Evolutionary conservation across 2,797 vertebrate genomes (phyloP).

Genomic region (Apogon hyalosoma): DNA sequence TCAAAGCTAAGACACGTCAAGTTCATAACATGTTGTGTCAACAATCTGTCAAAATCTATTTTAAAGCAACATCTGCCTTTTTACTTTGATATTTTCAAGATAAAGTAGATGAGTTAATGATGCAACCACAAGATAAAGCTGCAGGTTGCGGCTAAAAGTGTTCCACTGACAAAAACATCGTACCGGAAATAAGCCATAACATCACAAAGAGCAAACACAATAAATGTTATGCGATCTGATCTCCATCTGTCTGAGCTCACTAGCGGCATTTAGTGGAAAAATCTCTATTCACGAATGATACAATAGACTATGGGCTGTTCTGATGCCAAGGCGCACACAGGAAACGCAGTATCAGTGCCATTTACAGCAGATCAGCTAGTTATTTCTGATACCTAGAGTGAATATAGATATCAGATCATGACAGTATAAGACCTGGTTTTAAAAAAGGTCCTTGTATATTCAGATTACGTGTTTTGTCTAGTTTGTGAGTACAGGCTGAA

Average conservation of each 20-base stretch:
- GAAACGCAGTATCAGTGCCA: slow-evolving; percentile 4
- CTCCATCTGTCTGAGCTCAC: neutral
- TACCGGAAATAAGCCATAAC: neutral
- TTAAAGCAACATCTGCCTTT: too few relatives aligned
- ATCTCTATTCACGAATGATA: slow-evolving; percentile 23
- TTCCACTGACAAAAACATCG: neutral
- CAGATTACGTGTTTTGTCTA: too few relatives aligned
- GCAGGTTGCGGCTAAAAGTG: neutral
- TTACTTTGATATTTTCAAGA: too few relatives aligned
- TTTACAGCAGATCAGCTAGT: neutral
- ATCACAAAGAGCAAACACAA: neutral
- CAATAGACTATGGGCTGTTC: slow-evolving; percentile 33
- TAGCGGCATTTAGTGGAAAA: slow-evolving; percentile 3
- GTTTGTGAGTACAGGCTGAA: too few relatives aligned
- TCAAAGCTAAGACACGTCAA: too few relatives aligned
- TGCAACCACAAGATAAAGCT: neutral
- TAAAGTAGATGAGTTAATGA: neutral
- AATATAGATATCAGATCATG: slow-evolving; percentile 1
- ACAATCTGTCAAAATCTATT: too few relatives aligned
- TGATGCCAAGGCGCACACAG: slow-evolving; percentile 10
- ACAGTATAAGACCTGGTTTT: neutral
- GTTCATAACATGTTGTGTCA: too few relatives aligned
- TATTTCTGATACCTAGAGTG: slow-evolving; percentile 5
- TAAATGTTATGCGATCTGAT: neutral
- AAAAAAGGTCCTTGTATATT: too few relatives aligned